Base-by-base conservation (phyloP, 2,797 vertebrate species). In the Myoxocephalus aenaeus region DNA sequence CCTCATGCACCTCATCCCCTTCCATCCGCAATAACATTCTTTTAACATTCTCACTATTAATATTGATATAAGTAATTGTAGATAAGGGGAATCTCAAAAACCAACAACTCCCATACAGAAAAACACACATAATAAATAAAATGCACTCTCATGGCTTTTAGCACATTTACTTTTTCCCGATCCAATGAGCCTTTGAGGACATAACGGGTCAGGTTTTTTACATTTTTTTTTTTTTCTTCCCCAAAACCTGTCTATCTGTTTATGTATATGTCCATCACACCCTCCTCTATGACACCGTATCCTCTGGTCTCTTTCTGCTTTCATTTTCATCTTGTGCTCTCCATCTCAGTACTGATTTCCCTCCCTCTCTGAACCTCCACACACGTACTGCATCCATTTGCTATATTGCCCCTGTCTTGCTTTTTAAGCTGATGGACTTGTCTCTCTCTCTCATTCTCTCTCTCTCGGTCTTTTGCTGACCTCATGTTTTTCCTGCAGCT, bases 381-480 rank as follows among this genome's bases (percentile, higher is more conserved):
- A 75, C 81, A 79, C 86, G 80, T n/a, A 53, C 82, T 75, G 85
- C 82, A 90, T 78, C 80, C 90, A 91, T 92, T 93, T 90, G 77
- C 87, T 83, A 65, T 76, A 85, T 89, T 86, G 80, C 85, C 51
- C 75, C 25, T 12, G 17, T 79, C 78, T 65, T 0, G n/a, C 79
- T 88, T 79, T 81, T 90, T 79, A 90, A 83, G 80, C 79, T 91
- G 91, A 93, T 93, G 85, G 85, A 85, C 80, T 84, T 69, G 32
- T 83, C 51, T 82, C 81, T 29, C 68, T 65, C 54, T 20, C 38
- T 66, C 42, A 27, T n/a, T 65, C 71, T 58, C 36, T 65, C 65
- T 59, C 42, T 40, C 62, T 72, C 10, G 69, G 12, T 72, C 29
- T 91, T 91, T 85, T 90, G 92, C 93, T 94, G 93, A 94, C 85